Evolutionary conservation across 2,888 invertebrate species (phyloP).

Genomic region (Sussaba pulchella): DNA sequence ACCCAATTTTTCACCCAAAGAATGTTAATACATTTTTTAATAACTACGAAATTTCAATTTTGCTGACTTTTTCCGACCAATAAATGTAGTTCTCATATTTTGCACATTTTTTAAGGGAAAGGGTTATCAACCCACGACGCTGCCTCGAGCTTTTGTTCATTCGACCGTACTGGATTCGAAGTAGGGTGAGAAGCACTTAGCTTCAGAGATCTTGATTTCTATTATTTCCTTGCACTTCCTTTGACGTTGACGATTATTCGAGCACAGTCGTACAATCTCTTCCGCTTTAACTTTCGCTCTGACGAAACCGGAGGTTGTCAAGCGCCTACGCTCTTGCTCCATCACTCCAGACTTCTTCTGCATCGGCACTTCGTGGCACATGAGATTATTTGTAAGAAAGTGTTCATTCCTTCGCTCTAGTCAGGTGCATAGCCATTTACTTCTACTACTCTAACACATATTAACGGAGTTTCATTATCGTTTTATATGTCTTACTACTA

Average conservation of each 20-base stretch:
- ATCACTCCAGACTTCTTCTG: conserved; percentile 21
- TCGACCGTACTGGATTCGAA: background rate
- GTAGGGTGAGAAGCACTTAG: conserved; percentile 18
- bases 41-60: background rate
- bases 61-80: background rate
- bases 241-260: conserved; percentile 42
- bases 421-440: too few relatives aligned
- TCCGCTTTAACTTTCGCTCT: conserved; percentile 48
- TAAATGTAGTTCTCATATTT: background rate
- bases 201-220: conserved; percentile 42
- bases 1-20: background rate
- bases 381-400: conserved; percentile 29
- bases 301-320: conserved; percentile 21
- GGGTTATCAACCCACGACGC: background rate
- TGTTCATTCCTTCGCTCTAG: conserved; percentile 3
- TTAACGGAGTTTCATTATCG: too few relatives aligned
- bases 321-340: conserved; percentile 15
- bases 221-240: conserved; percentile 44
- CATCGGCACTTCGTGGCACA: conserved; percentile 18
- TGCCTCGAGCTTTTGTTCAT: background rate
- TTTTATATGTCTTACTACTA: too few relatives aligned
- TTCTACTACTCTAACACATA: background rate
- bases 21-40: background rate
- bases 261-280: conserved; percentile 40
- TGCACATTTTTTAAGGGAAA: background rate